phyloP scores from a whole-genome alignment of 2,113 vertebrate genomes.

The Gobiocypris rarus region DNA sequence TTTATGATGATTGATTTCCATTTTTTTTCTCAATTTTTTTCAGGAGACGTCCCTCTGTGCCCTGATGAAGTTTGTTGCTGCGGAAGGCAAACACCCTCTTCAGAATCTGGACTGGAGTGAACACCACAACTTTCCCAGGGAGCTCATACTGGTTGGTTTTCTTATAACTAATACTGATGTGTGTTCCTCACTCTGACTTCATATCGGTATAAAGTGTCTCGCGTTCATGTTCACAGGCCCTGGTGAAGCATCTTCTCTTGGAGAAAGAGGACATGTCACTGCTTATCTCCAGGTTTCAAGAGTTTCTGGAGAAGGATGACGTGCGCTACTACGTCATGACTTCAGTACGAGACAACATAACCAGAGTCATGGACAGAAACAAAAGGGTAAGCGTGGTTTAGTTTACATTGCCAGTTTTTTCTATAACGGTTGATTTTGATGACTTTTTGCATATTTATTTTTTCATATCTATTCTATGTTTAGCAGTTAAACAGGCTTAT shows the following conservation, averaged over 20 bases:
- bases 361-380: conserved; percentile 75
- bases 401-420: background rate
- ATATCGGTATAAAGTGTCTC: background rate
- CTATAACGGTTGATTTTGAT: no score
- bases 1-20: background rate
- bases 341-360: conserved; percentile 66
- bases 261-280: conserved; percentile 72
- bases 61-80: conserved; percentile 86
- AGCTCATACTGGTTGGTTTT: conserved; percentile 80
- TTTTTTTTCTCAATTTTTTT: background rate
- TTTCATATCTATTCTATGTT: background rate
- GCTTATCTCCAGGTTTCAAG: conserved; percentile 87
- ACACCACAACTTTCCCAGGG: conserved; percentile 82
- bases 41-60: conserved; percentile 84
- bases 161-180: background rate
- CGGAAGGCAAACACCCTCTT: conserved; percentile 82
- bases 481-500: background rate
- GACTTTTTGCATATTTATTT: background rate
- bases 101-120: conserved; percentile 84
- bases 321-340: conserved; percentile 88
- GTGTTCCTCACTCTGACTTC: background rate
- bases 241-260: conserved; percentile 81
- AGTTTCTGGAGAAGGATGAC: conserved; percentile 86
- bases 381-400: conserved; percentile 76
- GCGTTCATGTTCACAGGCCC: conserved; percentile 67